Base-by-base conservation (phyloP, 2,113 vertebrate species). In the Uria lomvia region DNA sequence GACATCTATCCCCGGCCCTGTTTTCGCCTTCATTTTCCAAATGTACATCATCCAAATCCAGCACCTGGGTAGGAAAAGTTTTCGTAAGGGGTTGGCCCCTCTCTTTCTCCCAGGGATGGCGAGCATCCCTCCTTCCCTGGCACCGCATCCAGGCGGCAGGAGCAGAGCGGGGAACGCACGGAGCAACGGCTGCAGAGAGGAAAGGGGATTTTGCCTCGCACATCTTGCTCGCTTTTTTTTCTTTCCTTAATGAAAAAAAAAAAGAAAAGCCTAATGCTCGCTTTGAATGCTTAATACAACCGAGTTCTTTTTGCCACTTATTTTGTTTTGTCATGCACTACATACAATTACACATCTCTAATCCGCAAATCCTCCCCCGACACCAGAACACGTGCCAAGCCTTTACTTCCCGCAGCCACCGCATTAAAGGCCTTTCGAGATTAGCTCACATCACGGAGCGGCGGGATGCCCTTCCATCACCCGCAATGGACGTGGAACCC, bases 261-360 rank as follows among this genome's bases (percentile, higher is more conserved):
- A 42, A 52, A 52, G 9, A 53, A 94, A 79, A 94, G 91, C 93
- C 85, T 93, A 90, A 87, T 1, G 62, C 93, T 94, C 12, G 49
- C 90, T 97, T 82, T 92, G 96, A 97, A 96, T 97, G 13, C 86
- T 94, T 97, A 97, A 97, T 95, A 94, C 63, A 36, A 76, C 92
- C 2, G 45, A 96, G 92, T 95, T 96, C 96, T 94, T 94, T 81
- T 88, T 94, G 92, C 93, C 96, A 95, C 95, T 97, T 93, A 94
- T 73, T 97, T 97, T 97, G 96, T 96, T 97, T 97, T 97, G 95
- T 90, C 96, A 97, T 94, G 96, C 97, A 94, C 93, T 97, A 91
- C 86, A 96, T 95, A 96, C 73, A 97, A 88, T 96, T 96, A 97
- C 94, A 97, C 90, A 89, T 70, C 94, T 91, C 94, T 97, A 97